Evolutionary conservation across 2,113 vertebrate species (phyloP), one percentile per base, ranked within the genome.

Genomic region (Mionectes macconnelli): DNA sequence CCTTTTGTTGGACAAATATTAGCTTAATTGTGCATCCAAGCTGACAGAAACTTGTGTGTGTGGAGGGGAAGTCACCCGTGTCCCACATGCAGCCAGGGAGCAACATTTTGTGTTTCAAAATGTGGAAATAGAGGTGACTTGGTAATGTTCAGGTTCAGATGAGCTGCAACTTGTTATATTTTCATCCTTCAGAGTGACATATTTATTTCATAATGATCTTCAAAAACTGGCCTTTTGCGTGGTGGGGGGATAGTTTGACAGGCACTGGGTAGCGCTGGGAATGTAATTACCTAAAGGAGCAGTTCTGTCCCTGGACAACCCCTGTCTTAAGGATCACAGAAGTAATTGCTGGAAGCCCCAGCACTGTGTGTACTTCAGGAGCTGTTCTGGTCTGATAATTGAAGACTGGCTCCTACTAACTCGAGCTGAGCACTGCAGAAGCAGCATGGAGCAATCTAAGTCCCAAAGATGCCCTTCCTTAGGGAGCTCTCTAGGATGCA

Each of bases 151-250:
- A 12, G 45, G 47, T 85, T 63, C 63, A 27, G 31, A 45, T 53
- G 37, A 87, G 39, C 57, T 84, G 31, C 22, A 56, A 77, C 77
- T 80, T 84, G 70, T 84, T 87, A 16, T 33, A 31, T 93, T 96
- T 93, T 60, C 68, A 59, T 84, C 64, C 52, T 75, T 95, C 47
- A 55, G 53, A 14, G 14, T 94, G 84, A 68, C 67, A 18, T 66
- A 40, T 82, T 95, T 97, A 40, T 60, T 89, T 86, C 59, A 63
- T 77, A 90, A 91, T 73, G 62, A 95, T 56, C 45, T 50, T 81
- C 52, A 78, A 70, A 73, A 83, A 33, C 28, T 79, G 52, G 33
- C 66, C 72, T 74, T 5, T 57, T 53, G 21, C 56, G 5, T 57
- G 39, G 39, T 44, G 10, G 7, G 42, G 20, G 14, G 8, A 53